A percentile compares a stretch with the other conserved stretches of the same genome.
Conservation (phyloP, 1,140 invertebrate species). For the Augochlora pura region DNA sequence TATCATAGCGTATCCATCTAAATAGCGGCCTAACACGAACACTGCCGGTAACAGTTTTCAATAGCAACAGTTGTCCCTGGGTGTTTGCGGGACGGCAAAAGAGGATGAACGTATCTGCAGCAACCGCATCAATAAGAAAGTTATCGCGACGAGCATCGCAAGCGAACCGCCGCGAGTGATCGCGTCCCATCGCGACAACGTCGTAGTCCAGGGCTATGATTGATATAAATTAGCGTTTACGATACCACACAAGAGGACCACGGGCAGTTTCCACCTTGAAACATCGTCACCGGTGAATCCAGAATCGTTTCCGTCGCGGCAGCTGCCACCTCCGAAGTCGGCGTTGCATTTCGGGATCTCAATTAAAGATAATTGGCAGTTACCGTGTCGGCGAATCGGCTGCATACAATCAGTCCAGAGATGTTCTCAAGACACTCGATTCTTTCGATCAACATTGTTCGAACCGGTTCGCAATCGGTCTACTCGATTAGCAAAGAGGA, state of each 20-base stretch:
- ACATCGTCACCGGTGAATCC: slow-evolving; percentile 14
- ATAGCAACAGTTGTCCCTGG: no score
- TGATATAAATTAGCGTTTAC: slow-evolving; percentile 47
- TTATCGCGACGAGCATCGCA: not conserved
- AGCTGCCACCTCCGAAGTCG: slow-evolving; percentile 42
- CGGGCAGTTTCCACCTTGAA: slow-evolving; percentile 4
- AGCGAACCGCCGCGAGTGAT: slow-evolving; percentile 20
- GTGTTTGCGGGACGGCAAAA: no score
- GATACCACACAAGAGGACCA: slow-evolving; percentile 26
- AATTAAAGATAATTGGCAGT: slow-evolving; percentile 76
- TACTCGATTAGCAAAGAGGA: no score
- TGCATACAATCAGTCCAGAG: slow-evolving; percentile 48
- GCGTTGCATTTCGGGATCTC: slow-evolving; percentile 70
- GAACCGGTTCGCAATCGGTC: not conserved
- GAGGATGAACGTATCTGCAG: not conserved
- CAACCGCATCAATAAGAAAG: not conserved
- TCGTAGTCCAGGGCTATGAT: slow-evolving; percentile 36
- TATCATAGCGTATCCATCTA: no score
- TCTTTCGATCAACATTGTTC: slow-evolving; percentile 23
- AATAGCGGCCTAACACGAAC: no score
- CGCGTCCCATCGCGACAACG: slow-evolving; percentile 26
- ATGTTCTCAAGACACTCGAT: not conserved
- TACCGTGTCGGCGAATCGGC: slow-evolving; percentile 57
- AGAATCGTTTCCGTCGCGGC: slow-evolving; percentile 48
- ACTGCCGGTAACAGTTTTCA: no score